Conservation (phyloP, 2,888 invertebrate species). For the Agrotis ipsilon region DNA sequence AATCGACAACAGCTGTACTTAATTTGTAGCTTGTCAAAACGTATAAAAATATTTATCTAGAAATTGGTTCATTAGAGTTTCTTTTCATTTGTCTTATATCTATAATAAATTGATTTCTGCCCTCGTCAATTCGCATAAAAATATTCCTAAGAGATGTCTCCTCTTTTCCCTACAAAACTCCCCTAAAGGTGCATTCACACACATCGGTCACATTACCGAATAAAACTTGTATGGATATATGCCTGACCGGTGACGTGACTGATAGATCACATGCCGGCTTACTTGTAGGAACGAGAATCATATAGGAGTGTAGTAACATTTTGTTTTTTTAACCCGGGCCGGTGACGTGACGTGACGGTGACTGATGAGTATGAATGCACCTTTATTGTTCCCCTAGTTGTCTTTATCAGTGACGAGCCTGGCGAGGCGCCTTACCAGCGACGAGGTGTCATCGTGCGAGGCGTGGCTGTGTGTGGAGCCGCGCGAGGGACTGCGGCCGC, state of each 20-base stretch:
- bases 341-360: too few relatives aligned
- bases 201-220: too few relatives aligned
- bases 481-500: constrained; percentile 94
- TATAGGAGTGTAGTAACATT: too few relatives aligned
- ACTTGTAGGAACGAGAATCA: too few relatives aligned
- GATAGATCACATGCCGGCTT: too few relatives aligned
- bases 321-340: too few relatives aligned
- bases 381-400: constrained; percentile 11
- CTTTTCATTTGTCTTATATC: too few relatives aligned
- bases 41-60: neutral
- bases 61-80: neutral
- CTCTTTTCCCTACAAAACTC: neutral
- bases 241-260: too few relatives aligned
- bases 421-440: constrained; percentile 94
- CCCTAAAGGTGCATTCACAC: too few relatives aligned
- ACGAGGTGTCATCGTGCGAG: constrained; percentile 89
- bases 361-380: too few relatives aligned
- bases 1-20: neutral
- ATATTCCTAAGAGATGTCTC: neutral
- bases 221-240: too few relatives aligned
- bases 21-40: neutral
- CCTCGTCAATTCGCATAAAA: neutral
- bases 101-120: neutral
- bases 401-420: constrained; percentile 90
- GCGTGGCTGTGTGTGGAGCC: constrained; percentile 91